Evolutionary conservation across 2,113 vertebrate genomes (phyloP).

Genomic region (Halcyon senegalensis): DNA sequence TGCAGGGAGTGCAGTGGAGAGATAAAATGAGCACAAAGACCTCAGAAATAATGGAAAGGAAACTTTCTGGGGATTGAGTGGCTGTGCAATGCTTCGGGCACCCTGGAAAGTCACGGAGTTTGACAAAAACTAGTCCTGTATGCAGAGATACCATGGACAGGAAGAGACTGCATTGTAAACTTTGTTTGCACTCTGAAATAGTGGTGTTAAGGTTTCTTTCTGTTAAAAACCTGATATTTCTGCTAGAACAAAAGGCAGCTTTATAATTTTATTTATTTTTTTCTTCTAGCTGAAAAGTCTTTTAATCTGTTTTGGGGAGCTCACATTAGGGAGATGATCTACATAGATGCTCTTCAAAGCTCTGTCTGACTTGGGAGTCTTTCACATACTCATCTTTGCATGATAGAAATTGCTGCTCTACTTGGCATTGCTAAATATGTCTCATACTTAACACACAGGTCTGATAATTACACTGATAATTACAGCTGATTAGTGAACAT

Average conservation of each 20-base stretch:
- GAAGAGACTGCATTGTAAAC: not conserved
- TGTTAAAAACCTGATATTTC: not conserved
- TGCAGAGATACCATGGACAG: not conserved
- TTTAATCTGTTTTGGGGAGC: not conserved
- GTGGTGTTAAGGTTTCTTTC: not conserved
- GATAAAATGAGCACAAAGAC: not conserved
- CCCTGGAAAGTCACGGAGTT: not conserved
- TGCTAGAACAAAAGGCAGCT: not conserved
- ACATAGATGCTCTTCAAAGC: not conserved
- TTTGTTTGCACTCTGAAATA: not conserved
- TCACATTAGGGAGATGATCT: not conserved
- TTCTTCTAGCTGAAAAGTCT: not conserved
- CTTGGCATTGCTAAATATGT: not conserved
- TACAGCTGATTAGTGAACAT: not conserved
- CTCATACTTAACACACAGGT: not conserved
- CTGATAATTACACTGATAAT: not conserved
- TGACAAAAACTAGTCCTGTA: not conserved
- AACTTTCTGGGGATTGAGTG: fast-evolving
- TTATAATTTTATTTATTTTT: not conserved
- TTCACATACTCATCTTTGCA: not conserved
- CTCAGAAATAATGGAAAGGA: not conserved
- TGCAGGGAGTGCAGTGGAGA: not conserved
- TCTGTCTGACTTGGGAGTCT: not conserved
- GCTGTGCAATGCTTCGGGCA: not conserved
- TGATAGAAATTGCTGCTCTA: not conserved